Conservation (phyloP, 2,888 invertebrate species). For the Epistrophella euchroma region DNA sequence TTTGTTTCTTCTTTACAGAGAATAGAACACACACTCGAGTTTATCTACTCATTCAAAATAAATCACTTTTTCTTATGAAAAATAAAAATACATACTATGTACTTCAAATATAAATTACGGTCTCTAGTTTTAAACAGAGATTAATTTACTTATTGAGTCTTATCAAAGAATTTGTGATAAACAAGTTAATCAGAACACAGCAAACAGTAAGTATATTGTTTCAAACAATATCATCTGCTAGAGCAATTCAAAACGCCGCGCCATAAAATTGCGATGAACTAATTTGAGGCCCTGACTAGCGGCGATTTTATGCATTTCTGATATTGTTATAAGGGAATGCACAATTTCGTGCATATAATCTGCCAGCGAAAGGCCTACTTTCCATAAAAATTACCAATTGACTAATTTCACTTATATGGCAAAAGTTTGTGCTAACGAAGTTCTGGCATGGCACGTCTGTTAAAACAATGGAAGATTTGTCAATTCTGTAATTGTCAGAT, state of each 20-base stretch:
- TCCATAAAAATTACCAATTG: background rate
- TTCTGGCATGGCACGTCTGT: no score
- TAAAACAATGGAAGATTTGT: no score
- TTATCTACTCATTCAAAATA: conserved; percentile 5
- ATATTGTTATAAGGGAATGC: background rate
- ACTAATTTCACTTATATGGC: no score
- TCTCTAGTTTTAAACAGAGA: conserved; percentile 9
- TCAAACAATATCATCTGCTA: background rate
- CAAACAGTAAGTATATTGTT: conserved; percentile 2
- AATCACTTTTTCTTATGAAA: background rate
- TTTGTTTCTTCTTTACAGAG: background rate
- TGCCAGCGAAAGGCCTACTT: background rate
- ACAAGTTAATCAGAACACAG: conserved; percentile 6
- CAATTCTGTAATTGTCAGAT: no score
- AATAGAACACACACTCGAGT: conserved; percentile 19
- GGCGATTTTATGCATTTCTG: background rate
- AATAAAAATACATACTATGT: background rate
- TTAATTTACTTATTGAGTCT: conserved; percentile 38
- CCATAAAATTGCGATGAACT: conserved; percentile 7
- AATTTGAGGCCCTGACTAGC: background rate
- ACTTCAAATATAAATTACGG: no score
- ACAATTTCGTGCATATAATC: background rate
- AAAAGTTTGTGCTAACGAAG: no score
- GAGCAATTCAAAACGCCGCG: background rate
- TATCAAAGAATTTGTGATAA: conserved; percentile 44